Conservation (phyloP, 2,113 vertebrate species). For the Coracopsis vasa region DNA sequence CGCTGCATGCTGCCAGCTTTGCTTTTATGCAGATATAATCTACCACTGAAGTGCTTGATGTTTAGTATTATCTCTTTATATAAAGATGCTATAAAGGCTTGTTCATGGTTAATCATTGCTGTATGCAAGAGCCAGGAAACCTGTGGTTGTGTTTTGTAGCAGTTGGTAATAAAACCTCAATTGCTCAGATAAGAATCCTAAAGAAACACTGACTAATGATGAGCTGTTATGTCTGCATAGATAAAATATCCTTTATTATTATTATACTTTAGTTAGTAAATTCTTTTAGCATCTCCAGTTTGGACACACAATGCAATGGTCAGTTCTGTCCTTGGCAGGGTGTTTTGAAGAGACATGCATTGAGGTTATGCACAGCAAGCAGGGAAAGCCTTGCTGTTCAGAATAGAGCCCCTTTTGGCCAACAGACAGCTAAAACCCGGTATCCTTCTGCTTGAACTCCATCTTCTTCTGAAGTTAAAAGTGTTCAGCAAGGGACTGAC, state of each 20-base stretch:
- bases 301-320: rapidly evolving
- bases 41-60: background rate
- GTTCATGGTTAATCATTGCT: background rate
- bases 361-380: rapidly evolving
- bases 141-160: background rate
- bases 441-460: background rate
- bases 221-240: background rate
- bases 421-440: background rate
- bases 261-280: background rate
- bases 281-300: background rate
- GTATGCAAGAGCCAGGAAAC: background rate
- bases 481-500: no score
- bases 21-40: background rate
- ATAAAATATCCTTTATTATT: background rate
- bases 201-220: background rate
- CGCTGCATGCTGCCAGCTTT: background rate
- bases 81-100: background rate
- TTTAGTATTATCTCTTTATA: background rate
- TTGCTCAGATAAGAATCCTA: background rate
- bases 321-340: no score
- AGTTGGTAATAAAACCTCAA: background rate
- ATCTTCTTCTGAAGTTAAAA: background rate
- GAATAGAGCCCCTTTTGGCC: background rate
- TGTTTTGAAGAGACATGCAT: background rate
- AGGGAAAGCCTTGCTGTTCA: background rate